These are phyloP conservation scores for Agonopterix alstromeriana DNA, from an alignment of 2,888 invertebrate genomes.

Conservation along the genomic window DNA sequence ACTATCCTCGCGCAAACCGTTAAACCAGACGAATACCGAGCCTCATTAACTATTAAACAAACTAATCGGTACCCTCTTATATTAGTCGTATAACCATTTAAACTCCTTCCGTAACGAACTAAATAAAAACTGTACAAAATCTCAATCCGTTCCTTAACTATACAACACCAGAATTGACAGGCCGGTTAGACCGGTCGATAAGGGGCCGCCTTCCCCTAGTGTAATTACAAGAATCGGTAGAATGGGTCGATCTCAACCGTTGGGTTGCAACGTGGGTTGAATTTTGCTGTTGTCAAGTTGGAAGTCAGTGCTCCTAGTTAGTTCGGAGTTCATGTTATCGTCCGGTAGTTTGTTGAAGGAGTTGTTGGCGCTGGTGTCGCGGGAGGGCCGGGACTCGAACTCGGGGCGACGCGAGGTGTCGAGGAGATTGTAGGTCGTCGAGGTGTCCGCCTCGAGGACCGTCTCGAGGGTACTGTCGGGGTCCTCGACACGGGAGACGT, in stretches of 20 bases:
- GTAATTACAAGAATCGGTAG: constrained; percentile 34
- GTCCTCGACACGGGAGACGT: constrained; percentile 47
- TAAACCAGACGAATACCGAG: constrained; percentile 20
- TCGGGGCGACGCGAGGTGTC: constrained; percentile 50
- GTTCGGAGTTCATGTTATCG: constrained; percentile 67
- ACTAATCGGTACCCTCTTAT: constrained; percentile 16
- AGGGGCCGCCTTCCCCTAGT: constrained; percentile 63
- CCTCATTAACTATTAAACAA: constrained; percentile 26
- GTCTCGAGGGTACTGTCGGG: constrained; percentile 50
- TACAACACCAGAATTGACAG: constrained; percentile 38
- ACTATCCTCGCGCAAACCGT: constrained; percentile 50
- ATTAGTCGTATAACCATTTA: constrained; percentile 34
- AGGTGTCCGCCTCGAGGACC: constrained; percentile 29
- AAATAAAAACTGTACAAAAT: constrained; percentile 42
- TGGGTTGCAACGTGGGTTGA: constrained; percentile 62
- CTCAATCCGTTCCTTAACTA: constrained; percentile 36
- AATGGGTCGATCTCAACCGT: constrained; percentile 47
- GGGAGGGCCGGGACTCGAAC: constrained; percentile 24
- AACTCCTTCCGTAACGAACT: constrained; percentile 24
- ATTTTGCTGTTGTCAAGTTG: constrained; percentile 55
- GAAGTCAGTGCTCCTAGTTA: constrained; percentile 36
- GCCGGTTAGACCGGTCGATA: constrained; percentile 19
- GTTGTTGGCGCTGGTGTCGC: constrained; percentile 23
- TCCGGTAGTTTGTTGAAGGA: constrained; percentile 58
- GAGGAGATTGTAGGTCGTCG: constrained; percentile 32